Evolutionary conservation across 2,888 invertebrate genomes (phyloP), one percentile per base, ranked within the genome.

Genomic region (Leptarthrus brevirostris): DNA sequence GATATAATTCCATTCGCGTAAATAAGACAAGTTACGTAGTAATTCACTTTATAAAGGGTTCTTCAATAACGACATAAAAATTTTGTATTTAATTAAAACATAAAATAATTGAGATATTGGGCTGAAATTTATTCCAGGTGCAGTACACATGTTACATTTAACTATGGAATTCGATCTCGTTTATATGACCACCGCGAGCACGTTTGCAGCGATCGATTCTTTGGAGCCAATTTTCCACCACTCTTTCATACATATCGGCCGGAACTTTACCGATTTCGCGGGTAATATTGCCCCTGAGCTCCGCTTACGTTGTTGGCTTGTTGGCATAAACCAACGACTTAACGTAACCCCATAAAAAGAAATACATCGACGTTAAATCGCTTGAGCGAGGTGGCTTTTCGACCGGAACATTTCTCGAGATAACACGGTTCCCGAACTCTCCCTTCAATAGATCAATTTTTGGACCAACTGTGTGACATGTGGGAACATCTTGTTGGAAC

Each of bases 71-170:
- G 30, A 30, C 30, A 30, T 30, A 30, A 49, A 2, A 49, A 49
- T 49, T 49, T 49, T 49, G 49, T 49, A 49, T 49, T 49, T 49
- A 49, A 49, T 14, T 49, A 49, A 54, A 34, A 36, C 40, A 71
- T 40, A 36, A 54, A 53, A 71, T 71, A 71, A 54, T 71, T 54
- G 71, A 71, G 53, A 54, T 71, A 71, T 40, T 20, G 54, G 53
- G 22, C 71, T 71, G 71, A 71, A 71, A 54, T 72, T 72, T 56
- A 58, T 72, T 72, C 14, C 58, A 58, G 24, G 16, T 47, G 18
- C 54, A 36, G 22, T 72, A 71, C 54, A 71, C 54, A 71, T 72
- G 56, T 72, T 72, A 73, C 53, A 49, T 49, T 73, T 61, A 24
- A 54, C 16, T 36, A 36, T 52, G 52, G 52, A 52, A 52, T 18